Percentiles rank a stretch among this genome's conserved stretches.
Evolutionary conservation across 2,113 vertebrate species (phyloP).

Genomic region (Gallinago undulata): DNA sequence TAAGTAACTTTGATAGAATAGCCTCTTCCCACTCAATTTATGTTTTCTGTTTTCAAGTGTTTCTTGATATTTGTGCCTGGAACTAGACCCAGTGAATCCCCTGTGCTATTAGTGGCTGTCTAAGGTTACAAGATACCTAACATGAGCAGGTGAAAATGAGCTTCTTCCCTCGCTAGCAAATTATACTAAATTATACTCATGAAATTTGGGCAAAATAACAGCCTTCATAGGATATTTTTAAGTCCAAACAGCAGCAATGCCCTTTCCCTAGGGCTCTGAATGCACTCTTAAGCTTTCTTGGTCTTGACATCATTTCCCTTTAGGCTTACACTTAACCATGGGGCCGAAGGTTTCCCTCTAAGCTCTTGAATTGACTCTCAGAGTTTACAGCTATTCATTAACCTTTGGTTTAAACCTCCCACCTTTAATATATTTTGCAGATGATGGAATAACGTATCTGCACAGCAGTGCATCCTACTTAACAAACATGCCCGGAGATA

Average conservation of each 20-base stretch:
- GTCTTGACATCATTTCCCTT: neutral
- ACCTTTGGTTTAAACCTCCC: slow-evolving; percentile 13
- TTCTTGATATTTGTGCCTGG: neutral
- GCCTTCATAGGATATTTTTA: neutral
- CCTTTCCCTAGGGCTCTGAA: neutral
- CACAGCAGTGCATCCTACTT: neutral
- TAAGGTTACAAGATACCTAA: neutral
- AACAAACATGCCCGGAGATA: neutral
- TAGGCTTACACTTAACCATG: neutral
- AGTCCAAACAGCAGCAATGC: neutral
- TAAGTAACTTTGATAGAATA: neutral
- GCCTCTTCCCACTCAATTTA: neutral
- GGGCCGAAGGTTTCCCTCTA: slow-evolving; percentile 3
- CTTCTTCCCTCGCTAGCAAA: neutral
- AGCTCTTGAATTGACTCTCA: neutral
- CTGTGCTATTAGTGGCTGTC: neutral
- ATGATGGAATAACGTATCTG: neutral
- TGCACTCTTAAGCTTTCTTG: neutral
- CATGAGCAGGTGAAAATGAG: neutral
- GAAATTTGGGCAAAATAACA: neutral
- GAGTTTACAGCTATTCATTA: slow-evolving; percentile 44
- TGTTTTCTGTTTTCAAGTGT: neutral
- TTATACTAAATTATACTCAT: neutral
- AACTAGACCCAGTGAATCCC: neutral
- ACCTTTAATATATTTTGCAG: neutral